Base-by-base conservation (phyloP, 2,888 invertebrate species). In the Hydriomena furcata region DNA sequence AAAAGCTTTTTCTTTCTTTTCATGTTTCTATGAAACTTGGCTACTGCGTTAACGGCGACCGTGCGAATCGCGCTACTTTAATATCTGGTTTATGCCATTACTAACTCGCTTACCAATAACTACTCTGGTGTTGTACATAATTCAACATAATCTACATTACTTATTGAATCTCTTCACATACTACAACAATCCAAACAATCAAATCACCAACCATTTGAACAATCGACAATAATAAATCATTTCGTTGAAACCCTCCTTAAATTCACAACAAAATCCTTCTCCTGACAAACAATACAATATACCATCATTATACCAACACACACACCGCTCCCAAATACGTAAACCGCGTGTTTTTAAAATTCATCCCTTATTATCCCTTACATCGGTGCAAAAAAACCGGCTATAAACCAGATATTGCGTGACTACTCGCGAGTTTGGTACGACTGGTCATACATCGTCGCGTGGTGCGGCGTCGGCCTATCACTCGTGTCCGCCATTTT, bases 371-470 rank as follows among this genome's bases (percentile, higher is more conserved):
- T 13, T n/a, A 17, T 17, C 17, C 2, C 17, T 17, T 45, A 47
- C 47, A 21, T 38, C 43, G 42, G 38, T 48, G 31, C 52, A 41
- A 45, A 12, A 45, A 55, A 52, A 60, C 51, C 57, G 68, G 82
- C 81, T 75, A 77, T 80, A 87, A 89, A 90, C 84, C 92, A 96
- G 96, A 94, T 96, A 87, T 94, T 97, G 83, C 94, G 94, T 90
- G 95, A 96, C 83, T 95, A 95, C 91, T 93, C 95, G 69, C 93
- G 95, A 91, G 93, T 95, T 79, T 93, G 94, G 91, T 98, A 98
- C 92, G 98, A 97, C 91, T 98, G 98, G 98, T 98, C 98, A 73
- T 98, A 98, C 93, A 95, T 97, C 92, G 94, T 97, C 82, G 97
- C 98, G 86, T 98, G 98, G 98, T 95, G 97, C 91, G 98, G 98